Percentiles rank a stretch among this genome's conserved stretches.
phyloP scores from a whole-genome alignment of 2,113 vertebrate species.

The Oreocharis arfaki region DNA sequence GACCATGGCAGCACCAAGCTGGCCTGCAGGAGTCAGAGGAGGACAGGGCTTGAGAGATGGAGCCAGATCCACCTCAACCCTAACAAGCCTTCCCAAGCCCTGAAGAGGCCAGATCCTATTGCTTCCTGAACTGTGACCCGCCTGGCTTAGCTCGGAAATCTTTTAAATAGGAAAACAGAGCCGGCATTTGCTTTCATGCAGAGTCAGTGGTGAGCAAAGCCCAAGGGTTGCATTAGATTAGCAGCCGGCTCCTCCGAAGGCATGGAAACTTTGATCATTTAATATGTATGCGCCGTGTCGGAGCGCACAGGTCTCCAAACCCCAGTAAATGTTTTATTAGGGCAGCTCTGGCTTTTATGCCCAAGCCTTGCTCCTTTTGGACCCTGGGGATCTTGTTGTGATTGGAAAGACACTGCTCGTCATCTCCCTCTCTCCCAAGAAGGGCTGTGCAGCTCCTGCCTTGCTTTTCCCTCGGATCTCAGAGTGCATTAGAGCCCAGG shows the following conservation, averaged over 20 bases:
- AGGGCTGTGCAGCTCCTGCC: not conserved
- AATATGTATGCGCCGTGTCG: not conserved
- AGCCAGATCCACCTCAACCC: not conserved
- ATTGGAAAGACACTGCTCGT: not conserved
- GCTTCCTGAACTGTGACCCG: not conserved
- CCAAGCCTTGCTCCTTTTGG: not conserved
- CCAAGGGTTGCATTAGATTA: constrained; percentile 27
- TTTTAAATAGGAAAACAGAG: constrained; percentile 31
- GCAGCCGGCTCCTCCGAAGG: not conserved
- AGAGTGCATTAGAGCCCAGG: accelerated
- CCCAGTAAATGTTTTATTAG: constrained; percentile 42
- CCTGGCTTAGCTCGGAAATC: constrained; percentile 13
- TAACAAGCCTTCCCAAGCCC: not conserved
- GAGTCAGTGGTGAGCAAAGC: constrained; percentile 28
- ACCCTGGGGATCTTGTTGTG: not conserved
- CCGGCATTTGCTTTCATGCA: not conserved
- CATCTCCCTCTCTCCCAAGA: not conserved
- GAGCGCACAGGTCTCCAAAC: not conserved
- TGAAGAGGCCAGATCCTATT: not conserved
- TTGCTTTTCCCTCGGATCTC: not conserved
- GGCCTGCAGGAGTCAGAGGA: not conserved
- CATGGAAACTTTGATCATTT: not conserved
- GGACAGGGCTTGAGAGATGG: not conserved
- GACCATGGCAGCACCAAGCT: not conserved
- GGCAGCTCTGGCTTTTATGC: not conserved